Percentiles rank a stretch among this genome's conserved stretches.
Conservation (phyloP, 2,797 vertebrate genomes). For the Columba guinea region DNA sequence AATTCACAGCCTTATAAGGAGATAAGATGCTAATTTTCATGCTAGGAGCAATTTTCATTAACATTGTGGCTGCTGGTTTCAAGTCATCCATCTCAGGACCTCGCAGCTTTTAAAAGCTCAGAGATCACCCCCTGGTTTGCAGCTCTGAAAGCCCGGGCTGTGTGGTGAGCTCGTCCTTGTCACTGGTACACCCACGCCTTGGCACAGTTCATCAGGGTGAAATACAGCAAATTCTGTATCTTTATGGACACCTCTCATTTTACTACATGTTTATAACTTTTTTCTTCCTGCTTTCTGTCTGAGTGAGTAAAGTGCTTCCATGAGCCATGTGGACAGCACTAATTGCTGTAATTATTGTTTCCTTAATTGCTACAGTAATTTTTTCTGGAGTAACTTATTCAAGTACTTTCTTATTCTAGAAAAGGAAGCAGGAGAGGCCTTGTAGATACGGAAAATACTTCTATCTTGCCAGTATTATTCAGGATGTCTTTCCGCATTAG, state of each 20-base stretch:
- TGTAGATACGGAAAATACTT: neutral
- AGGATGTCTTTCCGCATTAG: neutral
- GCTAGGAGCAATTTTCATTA: neutral
- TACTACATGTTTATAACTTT: neutral
- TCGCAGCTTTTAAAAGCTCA: neutral
- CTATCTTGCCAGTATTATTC: neutral
- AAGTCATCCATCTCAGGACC: neutral
- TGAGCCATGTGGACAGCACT: slow-evolving; percentile 1
- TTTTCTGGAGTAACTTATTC: neutral
- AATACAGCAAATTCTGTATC: neutral
- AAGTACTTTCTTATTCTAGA: neutral
- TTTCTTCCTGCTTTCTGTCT: neutral
- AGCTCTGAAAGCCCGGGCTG: neutral
- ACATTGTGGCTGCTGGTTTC: neutral
- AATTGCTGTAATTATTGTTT: slow-evolving; percentile 46
- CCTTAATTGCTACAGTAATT: slow-evolving; percentile 2
- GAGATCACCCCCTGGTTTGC: neutral
- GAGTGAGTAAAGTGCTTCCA: neutral
- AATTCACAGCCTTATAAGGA: neutral
- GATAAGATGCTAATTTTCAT: neutral
- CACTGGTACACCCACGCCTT: neutral
- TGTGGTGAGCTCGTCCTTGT: neutral
- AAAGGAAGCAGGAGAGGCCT: neutral
- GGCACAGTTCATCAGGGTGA: neutral
- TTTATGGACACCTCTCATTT: neutral